These are phyloP conservation scores for Furnarius figulus DNA, from an alignment of 2,113 vertebrate genomes.

Conservation along the genomic window DNA sequence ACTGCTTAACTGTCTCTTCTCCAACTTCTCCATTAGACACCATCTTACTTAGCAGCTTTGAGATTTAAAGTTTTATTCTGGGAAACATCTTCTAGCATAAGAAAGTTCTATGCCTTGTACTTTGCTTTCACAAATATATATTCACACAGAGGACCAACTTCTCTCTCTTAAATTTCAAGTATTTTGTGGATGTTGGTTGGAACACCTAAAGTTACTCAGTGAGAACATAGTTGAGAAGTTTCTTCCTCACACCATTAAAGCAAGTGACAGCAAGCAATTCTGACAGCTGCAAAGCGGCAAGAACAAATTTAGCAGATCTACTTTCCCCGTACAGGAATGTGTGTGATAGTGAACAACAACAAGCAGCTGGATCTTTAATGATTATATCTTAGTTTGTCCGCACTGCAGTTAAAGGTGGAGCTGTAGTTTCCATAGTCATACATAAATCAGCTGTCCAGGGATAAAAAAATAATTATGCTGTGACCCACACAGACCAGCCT, in stretches of 20 bases:
- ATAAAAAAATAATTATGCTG: not conserved
- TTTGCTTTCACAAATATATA: not conserved
- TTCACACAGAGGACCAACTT: not conserved
- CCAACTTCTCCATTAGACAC: not conserved
- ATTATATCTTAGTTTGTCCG: not conserved
- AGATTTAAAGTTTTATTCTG: not conserved
- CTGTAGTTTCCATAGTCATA: not conserved
- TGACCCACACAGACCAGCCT: not conserved
- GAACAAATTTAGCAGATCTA: not conserved
- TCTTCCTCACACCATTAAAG: not conserved
- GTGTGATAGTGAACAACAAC: not conserved
- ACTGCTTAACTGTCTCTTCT: not conserved
- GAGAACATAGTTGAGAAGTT: not conserved
- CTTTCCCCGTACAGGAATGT: not conserved
- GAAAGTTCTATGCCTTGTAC: not conserved
- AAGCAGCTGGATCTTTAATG: not conserved
- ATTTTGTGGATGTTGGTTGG: not conserved
- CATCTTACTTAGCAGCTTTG: not conserved
- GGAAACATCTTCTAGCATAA: not conserved
- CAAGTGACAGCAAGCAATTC: not conserved
- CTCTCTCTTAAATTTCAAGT: not conserved
- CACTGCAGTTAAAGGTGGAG: not conserved
- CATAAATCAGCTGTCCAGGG: not conserved
- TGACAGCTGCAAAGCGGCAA: not conserved
- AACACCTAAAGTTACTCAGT: not conserved